Evolutionary conservation across 53 echinoderm and acorn worm species (phyloP).

Genomic region (Luidia sarsii): DNA sequence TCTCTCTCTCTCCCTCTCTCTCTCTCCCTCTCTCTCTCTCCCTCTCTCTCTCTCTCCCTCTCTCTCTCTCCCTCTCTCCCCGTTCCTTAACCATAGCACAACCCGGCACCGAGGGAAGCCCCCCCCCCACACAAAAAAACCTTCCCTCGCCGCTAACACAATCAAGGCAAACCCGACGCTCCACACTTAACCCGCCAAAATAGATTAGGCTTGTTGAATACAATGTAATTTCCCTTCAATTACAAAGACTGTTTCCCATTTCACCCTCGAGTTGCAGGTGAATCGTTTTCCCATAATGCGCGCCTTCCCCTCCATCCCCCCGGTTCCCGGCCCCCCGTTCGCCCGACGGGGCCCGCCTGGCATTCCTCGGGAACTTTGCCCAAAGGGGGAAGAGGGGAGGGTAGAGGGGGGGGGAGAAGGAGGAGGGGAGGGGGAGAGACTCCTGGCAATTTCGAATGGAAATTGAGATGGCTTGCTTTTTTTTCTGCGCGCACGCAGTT

Average conservation of each 20-base stretch:
- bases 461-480: not conserved
- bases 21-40: no score
- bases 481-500: not conserved
- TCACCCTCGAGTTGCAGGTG: conserved; percentile 1
- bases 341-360: no score
- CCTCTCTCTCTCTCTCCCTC: no score
- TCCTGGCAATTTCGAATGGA: conserved; percentile 7
- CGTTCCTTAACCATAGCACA: no score
- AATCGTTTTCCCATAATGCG: no score
- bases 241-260: conserved; percentile 49
- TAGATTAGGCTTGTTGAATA: conserved; percentile 44
- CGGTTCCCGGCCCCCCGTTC: no score
- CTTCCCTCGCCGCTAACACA: conserved; percentile 18
- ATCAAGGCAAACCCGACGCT: not conserved
- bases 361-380: not conserved
- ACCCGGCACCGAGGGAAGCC: no score
- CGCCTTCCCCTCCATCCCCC: no score
- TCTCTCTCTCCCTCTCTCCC: no score
- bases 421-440: no score
- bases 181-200: conserved; percentile 36
- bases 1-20: no score
- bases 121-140: not conserved
- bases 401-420: no score
- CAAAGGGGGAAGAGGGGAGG: not conserved
- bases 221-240: conserved; percentile 45